Evolutionary conservation across 2,888 invertebrate genomes (phyloP), one percentile per base, ranked within the genome.

Genomic region (Limnephilus rhombicus): DNA sequence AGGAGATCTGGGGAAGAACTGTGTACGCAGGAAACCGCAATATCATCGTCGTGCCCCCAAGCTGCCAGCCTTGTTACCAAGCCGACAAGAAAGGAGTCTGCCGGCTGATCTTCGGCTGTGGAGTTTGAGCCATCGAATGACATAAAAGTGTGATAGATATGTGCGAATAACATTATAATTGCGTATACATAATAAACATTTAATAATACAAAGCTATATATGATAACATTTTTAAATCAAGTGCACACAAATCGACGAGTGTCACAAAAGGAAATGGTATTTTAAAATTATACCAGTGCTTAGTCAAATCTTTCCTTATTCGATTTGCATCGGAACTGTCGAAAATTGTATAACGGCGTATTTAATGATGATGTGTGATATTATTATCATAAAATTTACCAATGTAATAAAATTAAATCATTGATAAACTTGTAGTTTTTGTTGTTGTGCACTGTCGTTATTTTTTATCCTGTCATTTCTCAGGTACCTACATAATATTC

Each of bases 1-100:
- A 95, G 31, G 92, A 91, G 80, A 90, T 92, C 45, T 94, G 94
- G 94, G 92, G 81, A 18, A 83, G 90, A 80, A 12, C 29, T 11
- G 81, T 31, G 4, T 45, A n/a, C 49, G 1, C 90, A 34, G 34
- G 31, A 82, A 29, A 7, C 31, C 41, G 88, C 94, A 95, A 95
- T 88, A 93, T 95, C 49, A 95, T 95, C 90, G 94, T 93, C 91
- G 94, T 95, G 11, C 95, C 95, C 2, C 94, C 94, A 49, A 95
- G 95, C 80, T 95, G 95, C 88, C 95, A 95, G 11, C 92, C 3
- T 49, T 95, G 95, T 31, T 95, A 94, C 91, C 95, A 91, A 91
- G 95, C 95, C 1, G 95, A 95, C 93, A 94, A 94, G 41, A 94
- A 95, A 15, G 95, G 95, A 90, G 92, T 94, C 91, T 95, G 95